Base-by-base conservation (phyloP, 2,888 invertebrate genomes). In the Oligia fasciuncula region DNA sequence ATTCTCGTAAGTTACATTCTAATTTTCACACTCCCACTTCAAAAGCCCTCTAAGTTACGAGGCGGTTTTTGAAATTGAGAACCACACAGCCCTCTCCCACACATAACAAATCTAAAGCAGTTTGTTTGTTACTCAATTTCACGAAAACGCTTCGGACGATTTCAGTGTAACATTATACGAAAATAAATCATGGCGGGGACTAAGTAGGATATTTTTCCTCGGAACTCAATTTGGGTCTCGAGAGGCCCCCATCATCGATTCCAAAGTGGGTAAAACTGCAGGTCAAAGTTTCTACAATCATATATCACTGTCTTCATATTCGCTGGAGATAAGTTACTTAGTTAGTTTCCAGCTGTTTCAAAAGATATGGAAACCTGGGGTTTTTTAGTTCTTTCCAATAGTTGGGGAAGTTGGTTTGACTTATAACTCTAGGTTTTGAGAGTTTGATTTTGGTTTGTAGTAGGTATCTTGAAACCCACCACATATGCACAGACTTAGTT, bases 161-260 rank as follows among this genome's bases (percentile, higher is more conserved):
- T 86, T 68, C 80, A 65, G 78, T 77, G 85, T 84, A 87, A 84
- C 76, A 79, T 85, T 77, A 85, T 87, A 74, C 66, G 76, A 49
- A 77, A 75, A 86, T 86, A 86, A 87, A 86, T 86, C 86, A 85
- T 70, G 69, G 68, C 60, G 17, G n/a, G 70, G 68, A 68, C 76
- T 85, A 77, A 87, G 80, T 77, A 76, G 70, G 75, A 76, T 78
- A 87, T 87, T 87, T 87, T 85, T 87, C 77, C 67, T 54, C 75
- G 72, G 78, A 81, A 87, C 87, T 85, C 86, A 87, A 87, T 87
- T 87, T 85, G 72, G 81, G 79, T 76, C 88, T 67, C 81, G 2
- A 46, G 79, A 76, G 87, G 69, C 23, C 14, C 68, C 81, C 72
- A 83, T 87, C 88, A 87, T 87, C 86, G 86, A 83, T 85, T 81